Conservation (phyloP, 2,113 vertebrate genomes). For the Tetrao urogallus region DNA sequence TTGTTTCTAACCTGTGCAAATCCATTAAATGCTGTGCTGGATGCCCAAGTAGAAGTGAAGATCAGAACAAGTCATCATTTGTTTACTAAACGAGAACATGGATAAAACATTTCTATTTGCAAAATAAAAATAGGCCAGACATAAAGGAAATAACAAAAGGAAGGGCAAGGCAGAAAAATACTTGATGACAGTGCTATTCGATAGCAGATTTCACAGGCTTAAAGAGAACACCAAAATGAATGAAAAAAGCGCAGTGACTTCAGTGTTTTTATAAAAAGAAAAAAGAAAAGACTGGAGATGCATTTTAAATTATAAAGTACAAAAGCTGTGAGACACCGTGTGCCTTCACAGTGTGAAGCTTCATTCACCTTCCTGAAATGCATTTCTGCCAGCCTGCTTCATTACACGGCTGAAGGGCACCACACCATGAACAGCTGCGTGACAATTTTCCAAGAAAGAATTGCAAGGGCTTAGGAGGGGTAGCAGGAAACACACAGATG, state of each 20-base stretch:
- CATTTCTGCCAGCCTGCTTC: constrained; percentile 67
- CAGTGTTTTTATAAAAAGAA: neutral
- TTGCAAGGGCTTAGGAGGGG: constrained; percentile 24
- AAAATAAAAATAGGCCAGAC: constrained; percentile 58
- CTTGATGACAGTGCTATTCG: constrained; percentile 10
- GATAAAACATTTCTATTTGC: constrained; percentile 46
- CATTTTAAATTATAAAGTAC: neutral
- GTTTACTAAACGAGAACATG: neutral
- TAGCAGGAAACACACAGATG: constrained; percentile 53
- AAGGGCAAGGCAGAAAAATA: constrained; percentile 26
- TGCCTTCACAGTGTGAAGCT: constrained; percentile 17
- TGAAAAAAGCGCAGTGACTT: neutral
- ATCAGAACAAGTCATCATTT: constrained; percentile 53
- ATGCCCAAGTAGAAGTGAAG: constrained; percentile 80
- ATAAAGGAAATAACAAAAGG: neutral
- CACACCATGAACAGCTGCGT: constrained; percentile 33
- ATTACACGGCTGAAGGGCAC: constrained; percentile 41
- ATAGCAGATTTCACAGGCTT: constrained; percentile 65
- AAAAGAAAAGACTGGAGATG: neutral
- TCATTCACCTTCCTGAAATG: constrained; percentile 9
- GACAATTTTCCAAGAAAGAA: constrained; percentile 44
- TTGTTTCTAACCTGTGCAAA: constrained; percentile 85
- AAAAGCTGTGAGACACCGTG: neutral
- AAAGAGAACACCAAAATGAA: constrained; percentile 40
- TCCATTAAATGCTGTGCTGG: constrained; percentile 87